A percentile compares a stretch with the other conserved stretches of the same genome.
Conservation (phyloP, 1,140 invertebrate genomes). For the Rhizoglyphus robini region DNA sequence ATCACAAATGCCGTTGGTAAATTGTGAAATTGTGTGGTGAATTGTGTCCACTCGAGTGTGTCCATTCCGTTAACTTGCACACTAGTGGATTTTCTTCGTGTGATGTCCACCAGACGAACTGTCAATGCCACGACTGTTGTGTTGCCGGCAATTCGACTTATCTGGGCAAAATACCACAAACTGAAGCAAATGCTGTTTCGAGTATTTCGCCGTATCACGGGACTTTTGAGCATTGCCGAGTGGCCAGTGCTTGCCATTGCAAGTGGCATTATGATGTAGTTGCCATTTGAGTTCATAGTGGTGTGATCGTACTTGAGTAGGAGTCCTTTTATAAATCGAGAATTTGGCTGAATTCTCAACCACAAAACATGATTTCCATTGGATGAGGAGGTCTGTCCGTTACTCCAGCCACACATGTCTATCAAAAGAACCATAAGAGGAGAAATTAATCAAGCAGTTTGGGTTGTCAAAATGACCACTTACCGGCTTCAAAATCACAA, state of each 20-base stretch:
- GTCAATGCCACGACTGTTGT: neutral
- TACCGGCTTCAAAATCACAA: constrained; percentile 25
- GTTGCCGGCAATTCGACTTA: neutral
- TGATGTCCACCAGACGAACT: neutral
- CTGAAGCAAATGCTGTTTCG: neutral
- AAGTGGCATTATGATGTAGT: neutral
- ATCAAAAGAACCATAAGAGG: neutral
- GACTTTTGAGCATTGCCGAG: neutral
- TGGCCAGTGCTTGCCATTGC: neutral
- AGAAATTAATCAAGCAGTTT: constrained; percentile 19
- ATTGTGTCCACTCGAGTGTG: neutral
- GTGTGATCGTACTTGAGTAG: neutral
- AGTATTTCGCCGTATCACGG: neutral
- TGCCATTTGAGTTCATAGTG: neutral
- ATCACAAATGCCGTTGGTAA: neutral
- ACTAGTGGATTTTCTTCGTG: neutral
- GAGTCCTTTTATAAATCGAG: no score
- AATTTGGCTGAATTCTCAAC: neutral
- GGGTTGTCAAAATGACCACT: neutral
- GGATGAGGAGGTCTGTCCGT: neutral
- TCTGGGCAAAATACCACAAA: neutral
- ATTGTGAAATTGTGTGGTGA: neutral
- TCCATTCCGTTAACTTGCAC: neutral
- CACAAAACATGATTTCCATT: neutral
- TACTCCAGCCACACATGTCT: constrained; percentile 25